Conservation (phyloP, 2,113 vertebrate species). For the Tragelaphus imberbis region DNA sequence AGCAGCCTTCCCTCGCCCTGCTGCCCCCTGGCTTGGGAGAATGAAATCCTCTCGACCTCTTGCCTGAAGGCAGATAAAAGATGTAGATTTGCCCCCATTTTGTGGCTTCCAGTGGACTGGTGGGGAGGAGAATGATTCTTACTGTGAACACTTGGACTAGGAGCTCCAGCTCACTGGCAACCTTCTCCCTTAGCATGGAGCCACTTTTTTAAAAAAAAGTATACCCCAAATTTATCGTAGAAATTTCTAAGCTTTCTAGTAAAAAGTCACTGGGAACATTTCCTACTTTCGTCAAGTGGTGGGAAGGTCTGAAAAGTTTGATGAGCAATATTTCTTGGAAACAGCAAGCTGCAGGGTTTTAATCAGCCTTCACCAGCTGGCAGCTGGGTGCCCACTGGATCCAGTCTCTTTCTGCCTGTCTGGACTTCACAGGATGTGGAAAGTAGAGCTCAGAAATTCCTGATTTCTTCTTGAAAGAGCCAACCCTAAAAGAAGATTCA, state of each 20-base stretch:
- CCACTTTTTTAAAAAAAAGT: background rate
- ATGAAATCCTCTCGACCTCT: background rate
- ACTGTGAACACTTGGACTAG: background rate
- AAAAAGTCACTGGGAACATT: background rate
- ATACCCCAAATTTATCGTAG: background rate
- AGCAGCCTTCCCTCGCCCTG: accelerated
- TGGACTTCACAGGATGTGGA: background rate
- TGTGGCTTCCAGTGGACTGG: background rate
- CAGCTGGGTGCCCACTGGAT: background rate
- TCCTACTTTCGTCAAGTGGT: background rate
- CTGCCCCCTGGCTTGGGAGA: background rate
- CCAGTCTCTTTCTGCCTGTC: background rate
- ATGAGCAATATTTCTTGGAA: constrained; percentile 39
- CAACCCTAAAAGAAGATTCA: background rate
- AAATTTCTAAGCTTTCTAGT: background rate
- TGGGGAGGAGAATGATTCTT: background rate
- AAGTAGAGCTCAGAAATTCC: background rate
- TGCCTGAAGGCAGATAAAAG: background rate
- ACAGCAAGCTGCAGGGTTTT: background rate
- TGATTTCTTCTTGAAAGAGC: background rate
- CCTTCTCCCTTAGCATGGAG: background rate
- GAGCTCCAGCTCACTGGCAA: background rate
- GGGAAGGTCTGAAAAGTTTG: constrained; percentile 19
- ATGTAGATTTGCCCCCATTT: background rate
- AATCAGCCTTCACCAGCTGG: background rate